phyloP scores from a whole-genome alignment of 2,797 vertebrate species.

The Myotis planiceps region DNA sequence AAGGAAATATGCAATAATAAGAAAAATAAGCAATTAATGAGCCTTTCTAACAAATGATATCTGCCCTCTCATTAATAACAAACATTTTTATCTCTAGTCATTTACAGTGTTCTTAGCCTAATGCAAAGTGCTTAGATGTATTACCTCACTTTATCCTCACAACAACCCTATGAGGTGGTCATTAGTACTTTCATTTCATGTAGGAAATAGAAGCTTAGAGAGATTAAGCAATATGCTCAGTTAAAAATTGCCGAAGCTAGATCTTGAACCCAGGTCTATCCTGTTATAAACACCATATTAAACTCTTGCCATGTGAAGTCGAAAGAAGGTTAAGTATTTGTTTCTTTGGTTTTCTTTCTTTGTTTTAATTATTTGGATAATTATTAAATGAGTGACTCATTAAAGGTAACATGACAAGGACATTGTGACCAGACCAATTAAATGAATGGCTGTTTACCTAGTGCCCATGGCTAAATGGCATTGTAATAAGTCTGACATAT shows the following conservation, averaged over 20 bases:
- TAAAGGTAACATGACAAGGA: background rate
- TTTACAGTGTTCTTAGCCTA: background rate
- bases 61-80: conserved; percentile 28
- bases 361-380: conserved; percentile 56
- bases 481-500: background rate
- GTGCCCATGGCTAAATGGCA: background rate
- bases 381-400: conserved; percentile 1
- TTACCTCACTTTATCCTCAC: background rate
- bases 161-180: background rate
- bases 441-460: background rate
- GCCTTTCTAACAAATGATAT: background rate
- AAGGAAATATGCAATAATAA: conserved; percentile 19
- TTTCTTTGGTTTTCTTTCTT: conserved; percentile 18
- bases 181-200: conserved; percentile 33
- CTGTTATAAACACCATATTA: background rate
- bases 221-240: conserved; percentile 3
- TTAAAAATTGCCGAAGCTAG: background rate
- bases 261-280: background rate
- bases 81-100: conserved; percentile 10
- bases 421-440: background rate
- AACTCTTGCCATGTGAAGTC: background rate
- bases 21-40: background rate
- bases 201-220: background rate
- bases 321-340: background rate
- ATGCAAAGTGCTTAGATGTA: background rate